These are phyloP conservation scores for Cyprinodon variegatus DNA, from an alignment of 2,113 vertebrate genomes.

Conservation along the genomic window DNA sequence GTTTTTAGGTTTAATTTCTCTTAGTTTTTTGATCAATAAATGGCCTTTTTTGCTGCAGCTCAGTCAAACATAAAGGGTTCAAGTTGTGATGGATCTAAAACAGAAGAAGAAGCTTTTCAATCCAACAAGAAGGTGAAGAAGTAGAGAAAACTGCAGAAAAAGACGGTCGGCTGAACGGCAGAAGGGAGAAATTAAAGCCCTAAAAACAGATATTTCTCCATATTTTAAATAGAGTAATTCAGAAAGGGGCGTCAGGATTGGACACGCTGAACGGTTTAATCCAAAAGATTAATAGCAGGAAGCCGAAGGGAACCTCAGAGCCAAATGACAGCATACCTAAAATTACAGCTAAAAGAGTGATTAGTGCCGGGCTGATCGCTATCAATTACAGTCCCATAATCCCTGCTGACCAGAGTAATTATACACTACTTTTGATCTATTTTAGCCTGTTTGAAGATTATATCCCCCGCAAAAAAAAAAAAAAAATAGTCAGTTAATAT, in stretches of 20 bases:
- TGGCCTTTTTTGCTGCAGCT: too few species aligned
- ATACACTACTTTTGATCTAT: slow-evolving; percentile 74
- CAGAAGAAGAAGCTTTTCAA: not conserved
- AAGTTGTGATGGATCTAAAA: not conserved
- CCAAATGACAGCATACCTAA: slow-evolving; percentile 73
- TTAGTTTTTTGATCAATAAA: not conserved
- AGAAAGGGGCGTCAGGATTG: slow-evolving; percentile 48
- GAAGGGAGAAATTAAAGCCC: slow-evolving; percentile 11
- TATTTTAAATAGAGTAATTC: slow-evolving; percentile 40
- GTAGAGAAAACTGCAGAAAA: slow-evolving; percentile 12
- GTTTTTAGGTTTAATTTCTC: too few species aligned
- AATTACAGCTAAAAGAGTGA: slow-evolving; percentile 73
- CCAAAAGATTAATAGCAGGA: slow-evolving; percentile 72
- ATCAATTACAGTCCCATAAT: slow-evolving; percentile 77
- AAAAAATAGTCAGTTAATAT: slow-evolving; percentile 61
- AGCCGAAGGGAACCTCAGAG: slow-evolving; percentile 70
- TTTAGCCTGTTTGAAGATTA: slow-evolving; percentile 76
- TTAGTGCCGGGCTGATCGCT: slow-evolving; percentile 75
- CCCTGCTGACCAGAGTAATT: slow-evolving; percentile 77
- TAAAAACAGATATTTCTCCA: slow-evolving; percentile 28
- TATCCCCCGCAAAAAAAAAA: slow-evolving; percentile 30
- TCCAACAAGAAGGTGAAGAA: slow-evolving; percentile 9
- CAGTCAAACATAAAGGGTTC: not conserved
- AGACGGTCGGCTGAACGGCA: slow-evolving; percentile 1
- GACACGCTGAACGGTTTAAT: slow-evolving; percentile 68